Conservation (phyloP, 2,113 vertebrate genomes). For the Scartelaos histophorus region DNA sequence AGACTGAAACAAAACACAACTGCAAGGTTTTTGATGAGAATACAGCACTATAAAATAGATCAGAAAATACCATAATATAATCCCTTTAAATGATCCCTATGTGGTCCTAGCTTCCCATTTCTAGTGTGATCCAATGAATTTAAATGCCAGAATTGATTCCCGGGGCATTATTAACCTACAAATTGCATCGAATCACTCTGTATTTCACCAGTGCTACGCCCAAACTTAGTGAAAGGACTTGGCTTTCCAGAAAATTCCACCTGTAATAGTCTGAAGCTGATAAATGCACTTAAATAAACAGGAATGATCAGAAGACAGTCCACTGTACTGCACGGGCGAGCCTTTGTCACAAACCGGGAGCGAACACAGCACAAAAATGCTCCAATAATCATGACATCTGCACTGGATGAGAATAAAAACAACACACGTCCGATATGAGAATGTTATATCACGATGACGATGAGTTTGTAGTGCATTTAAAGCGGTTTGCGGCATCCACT, state of each 20-base stretch:
- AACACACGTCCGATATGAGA: background rate
- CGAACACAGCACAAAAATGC: background rate
- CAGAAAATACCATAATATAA: too few species aligned
- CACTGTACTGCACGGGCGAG: conserved; percentile 17
- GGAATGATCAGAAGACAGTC: conserved; percentile 10
- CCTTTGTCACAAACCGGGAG: background rate
- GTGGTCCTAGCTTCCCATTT: too few species aligned
- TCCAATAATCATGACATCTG: background rate
- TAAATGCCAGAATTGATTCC: background rate
- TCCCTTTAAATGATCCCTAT: too few species aligned
- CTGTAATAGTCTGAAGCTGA: background rate
- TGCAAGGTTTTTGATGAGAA: too few species aligned
- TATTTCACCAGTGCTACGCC: background rate
- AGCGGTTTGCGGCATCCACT: conserved; percentile 22
- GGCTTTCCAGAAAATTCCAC: background rate
- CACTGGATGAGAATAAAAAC: too few species aligned
- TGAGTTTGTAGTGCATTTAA: background rate
- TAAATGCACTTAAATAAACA: conserved; percentile 12
- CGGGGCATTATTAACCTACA: background rate
- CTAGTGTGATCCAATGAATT: background rate
- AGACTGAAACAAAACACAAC: too few species aligned
- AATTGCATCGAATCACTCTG: background rate
- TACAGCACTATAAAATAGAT: too few species aligned
- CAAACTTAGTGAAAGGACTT: background rate
- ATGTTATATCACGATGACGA: background rate